Percentiles rank a stretch among this genome's conserved stretches.
These are phyloP conservation scores for Brachyptera putata DNA, from an alignment of 2,888 invertebrate genomes.

Conservation along the genomic window DNA sequence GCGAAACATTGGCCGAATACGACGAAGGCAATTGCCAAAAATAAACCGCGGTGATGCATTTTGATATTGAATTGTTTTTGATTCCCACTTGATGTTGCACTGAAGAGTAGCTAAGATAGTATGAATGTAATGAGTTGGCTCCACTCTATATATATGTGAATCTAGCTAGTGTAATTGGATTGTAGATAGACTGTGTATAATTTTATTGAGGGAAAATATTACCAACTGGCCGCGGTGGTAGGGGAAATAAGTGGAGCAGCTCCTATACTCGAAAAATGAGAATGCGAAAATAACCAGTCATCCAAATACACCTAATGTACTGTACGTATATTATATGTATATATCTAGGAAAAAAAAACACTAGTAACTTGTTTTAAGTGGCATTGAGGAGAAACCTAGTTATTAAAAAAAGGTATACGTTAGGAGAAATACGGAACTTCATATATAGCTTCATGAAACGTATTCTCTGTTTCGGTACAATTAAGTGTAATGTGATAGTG, in stretches of 20 bases:
- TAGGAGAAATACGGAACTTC: not conserved
- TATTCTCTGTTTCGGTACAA: no score
- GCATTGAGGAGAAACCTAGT: conserved; percentile 19
- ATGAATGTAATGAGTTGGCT: conserved; percentile 5
- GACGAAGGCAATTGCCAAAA: not conserved
- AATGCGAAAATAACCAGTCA: conserved; percentile 20
- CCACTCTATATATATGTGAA: conserved; percentile 14
- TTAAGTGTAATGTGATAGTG: no score
- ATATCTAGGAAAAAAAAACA: not conserved
- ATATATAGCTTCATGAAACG: not conserved
- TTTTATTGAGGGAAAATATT: conserved; percentile 20
- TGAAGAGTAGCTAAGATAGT: no score
- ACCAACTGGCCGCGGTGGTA: not conserved
- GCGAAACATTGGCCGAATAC: conserved; percentile 2
- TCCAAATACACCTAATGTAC: no score
- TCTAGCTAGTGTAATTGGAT: conserved; percentile 1
- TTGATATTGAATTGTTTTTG: not conserved
- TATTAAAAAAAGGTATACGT: conserved; percentile 8
- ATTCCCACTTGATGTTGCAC: conserved; percentile 10
- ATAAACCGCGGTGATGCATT: not conserved
- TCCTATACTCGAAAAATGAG: conserved; percentile 16
- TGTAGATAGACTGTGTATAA: conserved; percentile 1
- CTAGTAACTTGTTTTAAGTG: conserved; percentile 14
- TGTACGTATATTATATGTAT: no score
- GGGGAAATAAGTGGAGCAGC: conserved; percentile 20